Percentiles rank a stretch among this genome's conserved stretches.
Evolutionary conservation across 2,888 invertebrate genomes (phyloP).

Genomic region (Brenthis hecate): DNA sequence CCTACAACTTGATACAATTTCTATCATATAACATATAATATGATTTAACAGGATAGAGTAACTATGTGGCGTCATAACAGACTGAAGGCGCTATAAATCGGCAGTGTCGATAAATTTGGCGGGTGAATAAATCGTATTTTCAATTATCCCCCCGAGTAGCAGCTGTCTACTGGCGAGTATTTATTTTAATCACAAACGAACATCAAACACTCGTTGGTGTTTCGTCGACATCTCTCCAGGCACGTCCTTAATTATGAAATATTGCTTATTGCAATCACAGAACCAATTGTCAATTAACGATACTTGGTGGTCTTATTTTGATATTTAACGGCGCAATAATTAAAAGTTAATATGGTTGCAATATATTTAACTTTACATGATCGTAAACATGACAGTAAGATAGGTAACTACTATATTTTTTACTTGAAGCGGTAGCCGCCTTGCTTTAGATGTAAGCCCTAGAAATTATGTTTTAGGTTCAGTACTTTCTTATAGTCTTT

Average conservation of each 20-base stretch:
- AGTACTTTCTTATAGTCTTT: constrained; percentile 1
- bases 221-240: constrained; percentile 64
- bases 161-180: constrained; percentile 77
- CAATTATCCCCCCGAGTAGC: constrained; percentile 76
- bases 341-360: constrained; percentile 11
- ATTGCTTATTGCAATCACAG: constrained; percentile 42
- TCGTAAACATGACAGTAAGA: constrained; percentile 17
- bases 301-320: constrained; percentile 28
- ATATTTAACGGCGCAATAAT: constrained; percentile 19
- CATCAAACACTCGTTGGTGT: constrained; percentile 58
- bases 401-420: constrained; percentile 11
- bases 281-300: constrained; percentile 40
- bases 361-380: constrained; percentile 6
- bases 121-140: constrained; percentile 78
- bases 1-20: too few species aligned
- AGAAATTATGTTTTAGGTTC: constrained; percentile 6
- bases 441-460: constrained; percentile 7
- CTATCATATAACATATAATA: too few species aligned
- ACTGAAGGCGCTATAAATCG: constrained; percentile 64
- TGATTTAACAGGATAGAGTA: neutral
- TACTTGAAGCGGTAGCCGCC: constrained; percentile 8
- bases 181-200: constrained; percentile 76
- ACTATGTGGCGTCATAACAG: constrained; percentile 15
- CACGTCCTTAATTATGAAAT: constrained; percentile 59
- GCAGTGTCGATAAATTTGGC: constrained; percentile 77